Conservation (phyloP, 2,888 invertebrate genomes). For the Cyclophora punctaria region DNA sequence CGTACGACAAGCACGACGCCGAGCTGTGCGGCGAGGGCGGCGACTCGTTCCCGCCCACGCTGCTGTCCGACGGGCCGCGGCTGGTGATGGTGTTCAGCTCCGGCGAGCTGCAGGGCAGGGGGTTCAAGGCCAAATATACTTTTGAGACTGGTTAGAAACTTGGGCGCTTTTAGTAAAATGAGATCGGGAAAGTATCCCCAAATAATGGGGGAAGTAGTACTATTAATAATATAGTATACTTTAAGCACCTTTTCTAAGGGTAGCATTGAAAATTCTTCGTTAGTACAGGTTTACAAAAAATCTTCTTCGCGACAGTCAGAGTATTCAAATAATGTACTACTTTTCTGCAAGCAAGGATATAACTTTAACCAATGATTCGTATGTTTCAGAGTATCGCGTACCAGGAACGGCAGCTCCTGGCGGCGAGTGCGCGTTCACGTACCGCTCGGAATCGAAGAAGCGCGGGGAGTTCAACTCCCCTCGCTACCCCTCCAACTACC, state of each 20-base stretch:
- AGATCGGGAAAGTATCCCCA: no score
- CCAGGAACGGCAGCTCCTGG: constrained; percentile 95
- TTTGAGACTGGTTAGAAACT: constrained; percentile 83
- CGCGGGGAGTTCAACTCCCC: constrained; percentile 96
- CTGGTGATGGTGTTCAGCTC: constrained; percentile 97
- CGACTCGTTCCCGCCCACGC: constrained; percentile 79
- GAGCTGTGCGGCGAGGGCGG: constrained; percentile 89
- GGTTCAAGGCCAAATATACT: constrained; percentile 91
- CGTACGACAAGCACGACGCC: constrained; percentile 94
- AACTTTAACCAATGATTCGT: no score
- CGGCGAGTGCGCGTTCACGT: constrained; percentile 93
- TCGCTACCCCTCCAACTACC: constrained; percentile 97
- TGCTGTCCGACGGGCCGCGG: constrained; percentile 93
- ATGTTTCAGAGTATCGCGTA: constrained; percentile 87
- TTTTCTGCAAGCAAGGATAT: no score
- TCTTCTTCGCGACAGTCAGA: no score
- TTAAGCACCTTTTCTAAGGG: no score
- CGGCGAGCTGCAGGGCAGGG: constrained; percentile 90
- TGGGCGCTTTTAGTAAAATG: no score
- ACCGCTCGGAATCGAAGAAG: constrained; percentile 89
- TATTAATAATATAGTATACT: no score
- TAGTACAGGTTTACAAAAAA: no score
- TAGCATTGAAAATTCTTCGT: no score
- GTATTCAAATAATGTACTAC: no score
- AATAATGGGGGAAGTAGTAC: no score